A percentile compares a stretch with the other conserved stretches of the same genome.
These are phyloP conservation scores for Chaetogeoica ovagalla DNA, from an alignment of 2,888 invertebrate genomes.

Conservation along the genomic window DNA sequence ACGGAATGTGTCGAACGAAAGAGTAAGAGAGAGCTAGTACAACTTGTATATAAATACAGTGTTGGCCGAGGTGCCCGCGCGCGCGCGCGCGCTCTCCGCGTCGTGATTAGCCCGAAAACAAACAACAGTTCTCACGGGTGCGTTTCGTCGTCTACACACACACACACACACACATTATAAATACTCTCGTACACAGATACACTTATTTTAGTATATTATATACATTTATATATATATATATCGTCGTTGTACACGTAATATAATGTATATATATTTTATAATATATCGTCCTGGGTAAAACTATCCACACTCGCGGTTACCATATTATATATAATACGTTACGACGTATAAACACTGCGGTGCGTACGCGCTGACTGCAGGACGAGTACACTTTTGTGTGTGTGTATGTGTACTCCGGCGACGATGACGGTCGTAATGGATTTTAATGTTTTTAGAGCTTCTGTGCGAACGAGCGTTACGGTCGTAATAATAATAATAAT, in stretches of 20 bases:
- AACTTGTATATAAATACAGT: neutral
- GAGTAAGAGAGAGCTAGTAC: too few relatives aligned
- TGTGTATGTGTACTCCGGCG: too few relatives aligned
- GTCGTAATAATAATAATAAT: constrained; percentile 27
- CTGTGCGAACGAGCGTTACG: constrained; percentile 20
- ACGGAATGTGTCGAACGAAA: too few relatives aligned
- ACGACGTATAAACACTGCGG: too few relatives aligned
- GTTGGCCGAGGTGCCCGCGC: neutral
- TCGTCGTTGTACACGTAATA: too few relatives aligned
- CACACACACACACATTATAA: neutral
- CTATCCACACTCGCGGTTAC: too few relatives aligned
- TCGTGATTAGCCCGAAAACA: constrained; percentile 53
- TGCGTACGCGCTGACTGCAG: neutral
- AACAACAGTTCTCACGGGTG: constrained; percentile 50
- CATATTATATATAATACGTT: too few relatives aligned
- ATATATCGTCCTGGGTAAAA: too few relatives aligned
- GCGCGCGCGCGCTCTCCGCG: neutral
- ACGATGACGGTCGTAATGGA: constrained; percentile 25
- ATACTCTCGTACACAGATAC: too few relatives aligned
- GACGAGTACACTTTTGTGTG: neutral
- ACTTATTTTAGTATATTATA: too few relatives aligned
- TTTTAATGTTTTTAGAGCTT: constrained; percentile 46
- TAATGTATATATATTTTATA: too few relatives aligned
- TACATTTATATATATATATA: too few relatives aligned
- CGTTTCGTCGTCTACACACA: neutral